Conservation (phyloP, 2,888 invertebrate species). For the Dicyrtomina minuta region DNA sequence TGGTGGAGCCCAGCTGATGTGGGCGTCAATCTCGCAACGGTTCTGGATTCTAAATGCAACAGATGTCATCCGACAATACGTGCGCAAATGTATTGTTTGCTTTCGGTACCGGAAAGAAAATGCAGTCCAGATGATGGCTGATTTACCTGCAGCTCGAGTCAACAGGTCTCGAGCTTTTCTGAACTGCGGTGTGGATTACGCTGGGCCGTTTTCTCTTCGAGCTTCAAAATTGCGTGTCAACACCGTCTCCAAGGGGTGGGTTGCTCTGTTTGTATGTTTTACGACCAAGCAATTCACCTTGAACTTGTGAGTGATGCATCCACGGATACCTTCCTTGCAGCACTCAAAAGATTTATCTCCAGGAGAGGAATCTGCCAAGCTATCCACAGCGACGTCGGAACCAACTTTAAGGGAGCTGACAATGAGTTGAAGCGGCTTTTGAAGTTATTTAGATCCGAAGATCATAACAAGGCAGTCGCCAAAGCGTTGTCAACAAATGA, state of each 20-base stretch:
- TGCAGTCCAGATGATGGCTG: not conserved
- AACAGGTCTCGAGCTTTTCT: not conserved
- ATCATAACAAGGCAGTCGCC: not conserved
- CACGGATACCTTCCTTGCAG: conserved; percentile 54
- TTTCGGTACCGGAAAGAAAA: not conserved
- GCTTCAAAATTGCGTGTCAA: not conserved
- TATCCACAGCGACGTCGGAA: no score
- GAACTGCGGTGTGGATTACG: conserved; percentile 25
- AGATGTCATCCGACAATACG: not conserved
- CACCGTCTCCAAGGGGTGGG: not conserved
- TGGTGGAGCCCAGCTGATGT: conserved; percentile 17
- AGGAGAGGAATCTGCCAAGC: conserved; percentile 40
- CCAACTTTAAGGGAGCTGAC: not conserved
- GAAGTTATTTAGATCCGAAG: not conserved
- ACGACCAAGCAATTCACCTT: conserved; percentile 56
- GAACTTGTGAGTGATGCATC: conserved; percentile 55
- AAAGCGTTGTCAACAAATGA: not conserved
- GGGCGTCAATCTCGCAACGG: not conserved
- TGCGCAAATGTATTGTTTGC: conserved; percentile 18
- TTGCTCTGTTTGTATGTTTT: conserved; percentile 1
- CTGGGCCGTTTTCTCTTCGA: conserved; percentile 16
- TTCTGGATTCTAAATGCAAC: conserved; percentile 28
- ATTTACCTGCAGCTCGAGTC: not conserved
- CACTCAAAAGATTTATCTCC: conserved; percentile 55
- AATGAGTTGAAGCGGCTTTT: not conserved